Evolutionary conservation across 1,140 invertebrate species (phyloP).

Genomic region (Monochamus saltuarius): DNA sequence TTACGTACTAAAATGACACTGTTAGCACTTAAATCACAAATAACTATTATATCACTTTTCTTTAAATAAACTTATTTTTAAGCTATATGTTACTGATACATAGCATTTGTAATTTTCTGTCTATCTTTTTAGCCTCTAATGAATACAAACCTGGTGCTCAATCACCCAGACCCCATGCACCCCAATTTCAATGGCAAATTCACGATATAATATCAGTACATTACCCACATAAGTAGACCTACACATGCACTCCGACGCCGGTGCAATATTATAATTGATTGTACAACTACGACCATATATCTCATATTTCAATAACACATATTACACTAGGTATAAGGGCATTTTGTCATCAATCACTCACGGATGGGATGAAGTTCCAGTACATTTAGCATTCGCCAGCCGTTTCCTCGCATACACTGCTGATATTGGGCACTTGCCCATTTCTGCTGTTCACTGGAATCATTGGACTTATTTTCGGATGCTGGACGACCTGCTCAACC

Average conservation of each 20-base stretch:
- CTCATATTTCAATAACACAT: slow-evolving; percentile 52
- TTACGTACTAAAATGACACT: no score
- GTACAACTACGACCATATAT: slow-evolving; percentile 35
- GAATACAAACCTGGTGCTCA: no score
- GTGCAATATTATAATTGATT: slow-evolving; percentile 41
- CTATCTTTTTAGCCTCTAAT: no score
- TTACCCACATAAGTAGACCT: slow-evolving; percentile 8
- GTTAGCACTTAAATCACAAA: no score
- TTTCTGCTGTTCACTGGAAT: slow-evolving; percentile 16
- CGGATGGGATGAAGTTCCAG: slow-evolving; percentile 51
- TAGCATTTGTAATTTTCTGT: no score
- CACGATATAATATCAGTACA: not conserved
- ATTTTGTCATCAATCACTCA: slow-evolving; percentile 51
- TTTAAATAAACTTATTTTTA: no score
- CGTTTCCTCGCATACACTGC: slow-evolving; percentile 42
- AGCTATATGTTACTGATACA: no score
- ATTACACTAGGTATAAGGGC: slow-evolving; percentile 50
- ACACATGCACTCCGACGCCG: not conserved
- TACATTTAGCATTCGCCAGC: slow-evolving; percentile 51
- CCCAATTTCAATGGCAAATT: no score
- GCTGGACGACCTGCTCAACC: no score
- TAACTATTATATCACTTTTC: no score
- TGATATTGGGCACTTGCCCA: slow-evolving; percentile 41
- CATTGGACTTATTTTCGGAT: no score
- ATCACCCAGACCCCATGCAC: no score